Evolutionary conservation across 1,140 invertebrate species (phyloP).

Genomic region (Cardiocondyla obscurior): DNA sequence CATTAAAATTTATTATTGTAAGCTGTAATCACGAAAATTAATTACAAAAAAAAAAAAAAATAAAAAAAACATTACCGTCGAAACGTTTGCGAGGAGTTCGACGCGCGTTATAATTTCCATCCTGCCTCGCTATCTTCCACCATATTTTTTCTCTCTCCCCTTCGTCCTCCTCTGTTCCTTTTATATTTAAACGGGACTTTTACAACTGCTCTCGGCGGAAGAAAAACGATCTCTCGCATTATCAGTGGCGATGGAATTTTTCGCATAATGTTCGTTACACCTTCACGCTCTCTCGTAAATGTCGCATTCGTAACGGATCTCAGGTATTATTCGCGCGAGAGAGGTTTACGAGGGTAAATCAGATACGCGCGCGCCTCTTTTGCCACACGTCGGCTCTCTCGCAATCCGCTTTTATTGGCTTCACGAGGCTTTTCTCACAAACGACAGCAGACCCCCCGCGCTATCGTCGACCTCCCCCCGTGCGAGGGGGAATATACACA

Average conservation of each 20-base stretch:
- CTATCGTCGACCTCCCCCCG: not conserved
- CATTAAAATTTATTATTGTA: constrained; percentile 29
- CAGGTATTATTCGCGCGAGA: constrained; percentile 25
- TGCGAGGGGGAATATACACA: constrained; percentile 2
- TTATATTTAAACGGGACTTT: not conserved
- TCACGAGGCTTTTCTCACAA: constrained; percentile 15
- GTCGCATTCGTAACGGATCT: constrained; percentile 37
- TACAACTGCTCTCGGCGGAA: not conserved
- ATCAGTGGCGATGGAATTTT: constrained; percentile 45
- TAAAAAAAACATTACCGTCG: constrained; percentile 15
- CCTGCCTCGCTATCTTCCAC: not conserved
- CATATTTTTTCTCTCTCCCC: not conserved
- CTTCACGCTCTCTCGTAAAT: constrained; percentile 24
- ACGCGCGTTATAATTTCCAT: not conserved
- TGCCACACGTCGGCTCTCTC: not conserved
- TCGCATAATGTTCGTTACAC: constrained; percentile 42
- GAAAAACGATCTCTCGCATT: constrained; percentile 2
- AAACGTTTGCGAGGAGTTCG: not conserved
- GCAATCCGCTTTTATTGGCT: constrained; percentile 56
- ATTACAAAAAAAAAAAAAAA: too few species aligned
- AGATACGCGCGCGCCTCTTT: not conserved
- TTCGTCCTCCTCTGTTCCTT: not conserved
- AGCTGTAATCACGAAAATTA: not conserved
- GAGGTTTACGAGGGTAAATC: constrained; percentile 15
- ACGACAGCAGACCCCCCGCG: not conserved